Evolutionary conservation across 2,888 invertebrate genomes (phyloP), one percentile per base, ranked within the genome.

Genomic region (Alviniconcha strummeri): DNA sequence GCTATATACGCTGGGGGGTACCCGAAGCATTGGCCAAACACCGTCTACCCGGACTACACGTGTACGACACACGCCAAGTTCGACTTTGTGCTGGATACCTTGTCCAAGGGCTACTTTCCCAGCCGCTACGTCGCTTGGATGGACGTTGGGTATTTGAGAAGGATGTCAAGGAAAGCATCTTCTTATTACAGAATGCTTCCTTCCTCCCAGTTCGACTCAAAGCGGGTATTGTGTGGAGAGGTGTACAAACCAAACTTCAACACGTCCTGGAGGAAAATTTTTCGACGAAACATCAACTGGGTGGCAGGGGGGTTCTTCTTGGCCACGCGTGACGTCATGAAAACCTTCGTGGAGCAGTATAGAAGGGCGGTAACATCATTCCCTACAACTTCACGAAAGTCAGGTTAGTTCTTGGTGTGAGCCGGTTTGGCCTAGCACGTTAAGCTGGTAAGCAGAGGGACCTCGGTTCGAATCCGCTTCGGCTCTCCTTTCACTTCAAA

Each of bases 41-140:
- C 82, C 5, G 82, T 82, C 8, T 82, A 82, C 17, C 82, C 82
- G 9, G 69, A 77, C 0, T 82, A 82, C 77, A 82, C 82, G 55
- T 82, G 82, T 55, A 69, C 77, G 9, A 82, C 82, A 7, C 82
- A 82, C 82, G 67, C 82, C 67, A 82, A 82, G 77, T 77, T 82
- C n/a, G 77, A 82, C 64, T 19, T 77, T 8, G n/a, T 82, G 67
- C 60, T 36, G 5, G 77, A 82, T 57, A 77, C 76, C 52, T 7
- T 82, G 0, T 52, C 60, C 9, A 67, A 64, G n/a, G 17, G 4
- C 6, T 77, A 77, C 69, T 82, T 77, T 56, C 36, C 55, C 77
- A 82, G 77, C 52, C n/a, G 17, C 6, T 77, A 55, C 5, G 13
- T 77, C 19, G 67, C 75, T 9, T 82, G 82, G 82, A 67, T 82